Conservation (phyloP, 2,888 invertebrate genomes). For the Pristionchus japonicus region DNA sequence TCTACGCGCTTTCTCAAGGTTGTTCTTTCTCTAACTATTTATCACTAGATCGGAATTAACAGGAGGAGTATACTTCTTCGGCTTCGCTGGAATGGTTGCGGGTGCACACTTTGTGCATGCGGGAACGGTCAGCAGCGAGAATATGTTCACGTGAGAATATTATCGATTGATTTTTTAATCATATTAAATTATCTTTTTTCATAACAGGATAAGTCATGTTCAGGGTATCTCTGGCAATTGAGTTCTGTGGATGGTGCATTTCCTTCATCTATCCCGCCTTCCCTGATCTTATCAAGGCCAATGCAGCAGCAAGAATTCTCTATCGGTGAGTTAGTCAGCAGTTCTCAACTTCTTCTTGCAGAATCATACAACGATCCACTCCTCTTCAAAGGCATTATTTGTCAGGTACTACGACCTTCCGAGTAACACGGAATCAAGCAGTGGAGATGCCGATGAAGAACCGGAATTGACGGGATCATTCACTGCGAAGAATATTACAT, state of each 20-base stretch:
- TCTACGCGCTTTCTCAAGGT: slow-evolving; percentile 23
- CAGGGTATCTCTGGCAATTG: neutral
- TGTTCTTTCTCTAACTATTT: neutral
- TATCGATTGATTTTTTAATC: too few species aligned
- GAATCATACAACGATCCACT: too few species aligned
- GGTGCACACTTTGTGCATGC: slow-evolving; percentile 12
- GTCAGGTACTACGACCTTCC: slow-evolving; percentile 41
- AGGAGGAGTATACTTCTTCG: slow-evolving; percentile 31
- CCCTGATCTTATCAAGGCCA: slow-evolving; percentile 38
- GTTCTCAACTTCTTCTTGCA: neutral
- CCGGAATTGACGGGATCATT: slow-evolving; percentile 11
- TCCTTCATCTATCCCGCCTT: slow-evolving; percentile 37
- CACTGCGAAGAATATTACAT: slow-evolving; percentile 80
- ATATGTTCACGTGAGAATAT: slow-evolving; percentile 35
- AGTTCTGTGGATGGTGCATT: slow-evolving; percentile 28
- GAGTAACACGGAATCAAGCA: neutral
- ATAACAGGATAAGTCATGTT: too few species aligned
- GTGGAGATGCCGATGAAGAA: neutral
- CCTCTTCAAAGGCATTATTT: too few species aligned
- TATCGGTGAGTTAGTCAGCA: neutral
- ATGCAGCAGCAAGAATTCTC: slow-evolving; percentile 14
- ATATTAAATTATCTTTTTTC: too few species aligned
- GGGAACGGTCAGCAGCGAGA: neutral
- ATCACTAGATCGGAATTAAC: neutral
- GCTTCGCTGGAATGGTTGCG: neutral